phyloP scores from a whole-genome alignment of 1,140 invertebrate species.

The Palaemon carinicauda region DNA sequence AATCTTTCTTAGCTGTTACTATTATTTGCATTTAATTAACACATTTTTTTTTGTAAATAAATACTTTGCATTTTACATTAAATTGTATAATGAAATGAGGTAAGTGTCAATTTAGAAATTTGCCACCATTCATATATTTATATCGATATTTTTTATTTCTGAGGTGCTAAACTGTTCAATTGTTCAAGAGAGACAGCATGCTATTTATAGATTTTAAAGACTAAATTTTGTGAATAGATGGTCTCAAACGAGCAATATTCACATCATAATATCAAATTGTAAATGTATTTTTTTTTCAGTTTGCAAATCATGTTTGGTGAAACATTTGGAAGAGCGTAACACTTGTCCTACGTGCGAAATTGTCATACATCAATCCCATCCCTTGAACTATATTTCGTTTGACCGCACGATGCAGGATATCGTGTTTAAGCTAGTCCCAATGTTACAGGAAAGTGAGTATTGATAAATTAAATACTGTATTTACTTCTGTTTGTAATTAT shows the following conservation, averaged over 20 bases:
- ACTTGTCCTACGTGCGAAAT: slow-evolving; percentile 96
- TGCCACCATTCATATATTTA: too few species aligned
- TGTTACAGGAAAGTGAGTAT: slow-evolving; percentile 81
- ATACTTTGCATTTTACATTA: neutral
- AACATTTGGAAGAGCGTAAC: slow-evolving; percentile 96
- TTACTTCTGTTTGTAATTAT: too few species aligned
- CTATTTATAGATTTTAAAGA: neutral
- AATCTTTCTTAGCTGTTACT: too few species aligned
- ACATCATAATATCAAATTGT: neutral
- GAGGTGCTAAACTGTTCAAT: too few species aligned
- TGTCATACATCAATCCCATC: slow-evolving; percentile 97
- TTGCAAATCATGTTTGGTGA: slow-evolving; percentile 97
- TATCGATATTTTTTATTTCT: too few species aligned
- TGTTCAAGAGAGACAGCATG: too few species aligned
- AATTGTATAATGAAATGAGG: too few species aligned
- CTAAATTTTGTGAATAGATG: neutral
- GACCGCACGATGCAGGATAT: slow-evolving; percentile 99
- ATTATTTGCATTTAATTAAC: too few species aligned
- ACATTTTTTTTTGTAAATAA: neutral
- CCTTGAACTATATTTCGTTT: slow-evolving; percentile 95
- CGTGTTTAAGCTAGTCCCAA: slow-evolving; percentile 95
- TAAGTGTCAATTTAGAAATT: too few species aligned
- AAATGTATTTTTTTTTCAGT: slow-evolving; percentile 70
- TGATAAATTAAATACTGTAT: neutral
- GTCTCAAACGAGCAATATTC: neutral